These are phyloP conservation scores for Hippopotamus amphibius DNA, from an alignment of 2,113 vertebrate genomes.

Conservation along the genomic window DNA sequence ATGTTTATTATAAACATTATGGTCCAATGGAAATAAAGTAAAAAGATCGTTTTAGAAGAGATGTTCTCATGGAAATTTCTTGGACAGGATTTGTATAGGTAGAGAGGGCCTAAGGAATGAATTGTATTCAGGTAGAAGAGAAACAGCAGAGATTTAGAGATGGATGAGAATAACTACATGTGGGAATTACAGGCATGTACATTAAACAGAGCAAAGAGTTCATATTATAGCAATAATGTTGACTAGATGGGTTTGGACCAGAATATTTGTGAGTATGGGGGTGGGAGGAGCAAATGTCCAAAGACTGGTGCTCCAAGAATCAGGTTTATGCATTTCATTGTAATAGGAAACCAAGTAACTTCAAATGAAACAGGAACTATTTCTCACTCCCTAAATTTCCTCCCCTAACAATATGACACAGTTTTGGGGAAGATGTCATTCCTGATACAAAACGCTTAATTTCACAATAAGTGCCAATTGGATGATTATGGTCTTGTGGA, in stretches of 20 bases:
- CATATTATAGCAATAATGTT: not conserved
- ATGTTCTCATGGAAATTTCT: not conserved
- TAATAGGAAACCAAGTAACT: not conserved
- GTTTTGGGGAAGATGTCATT: not conserved
- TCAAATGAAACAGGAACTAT: not conserved
- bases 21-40: not conserved
- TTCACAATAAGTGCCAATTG: not conserved
- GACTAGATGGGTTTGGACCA: not conserved
- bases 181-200: not conserved
- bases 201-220: not conserved
- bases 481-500: not conserved
- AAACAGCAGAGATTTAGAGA: constrained; percentile 1
- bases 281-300: not conserved
- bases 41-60: not conserved
- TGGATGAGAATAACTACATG: not conserved
- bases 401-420: not conserved
- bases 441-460: not conserved
- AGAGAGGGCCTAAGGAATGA: not conserved
- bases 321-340: not conserved
- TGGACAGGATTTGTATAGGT: not conserved
- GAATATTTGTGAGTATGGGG: not conserved
- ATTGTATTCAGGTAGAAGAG: not conserved
- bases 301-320: not conserved
- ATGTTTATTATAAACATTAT: not conserved
- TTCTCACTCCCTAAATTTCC: not conserved